Base-by-base conservation (phyloP, 2,888 invertebrate species). In the Sceliomorpha sp. region DNA sequence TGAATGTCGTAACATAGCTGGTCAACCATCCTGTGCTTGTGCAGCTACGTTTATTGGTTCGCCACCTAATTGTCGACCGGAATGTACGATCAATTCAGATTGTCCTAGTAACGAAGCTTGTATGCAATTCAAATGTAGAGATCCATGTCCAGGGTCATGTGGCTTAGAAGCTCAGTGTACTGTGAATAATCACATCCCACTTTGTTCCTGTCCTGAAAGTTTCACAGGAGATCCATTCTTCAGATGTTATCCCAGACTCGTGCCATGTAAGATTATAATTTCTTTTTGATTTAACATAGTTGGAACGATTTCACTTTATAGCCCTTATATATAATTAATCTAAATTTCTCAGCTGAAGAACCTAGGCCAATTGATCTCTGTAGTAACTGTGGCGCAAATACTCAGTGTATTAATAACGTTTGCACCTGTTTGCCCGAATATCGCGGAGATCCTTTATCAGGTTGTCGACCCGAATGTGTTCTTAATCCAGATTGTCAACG, bases 131-230 rank as follows among this genome's bases (percentile, higher is more conserved):
- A 94, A 93, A 87, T 96, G 95, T 85, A 90, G 90, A 74, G 92
- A 95, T 86, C 95, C 95, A 8, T 96, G 95, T 81, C 90, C 91
- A 2, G 94, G 94, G 32, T 91, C 94, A 13, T 94, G 96, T 81
- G 96, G 95, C 9, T 79, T 92, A 39, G 90, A 90, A 70, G 94
- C 96, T 1, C 86, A 91, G 37, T 96, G 96, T 80, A 91, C 91
- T 77, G 94, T 95, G 3, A 90, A 91, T 91, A 73, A 94, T 80
- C 95, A 92, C 73, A 89, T 90, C 37, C 92, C 92, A 0, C 89
- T 90, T 70, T 93, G 93, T 74, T 89, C 88, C 69, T 92, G 92
- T 78, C 88, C 89, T 9, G 80, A 86, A 4, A 86, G 89, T 31
- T 89, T 89, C 70, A 89, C 88, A 31, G 92, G 92, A 2, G 90